Evolutionary conservation across 1,140 invertebrate genomes (phyloP).

Genomic region (Ceratina calcarata): DNA sequence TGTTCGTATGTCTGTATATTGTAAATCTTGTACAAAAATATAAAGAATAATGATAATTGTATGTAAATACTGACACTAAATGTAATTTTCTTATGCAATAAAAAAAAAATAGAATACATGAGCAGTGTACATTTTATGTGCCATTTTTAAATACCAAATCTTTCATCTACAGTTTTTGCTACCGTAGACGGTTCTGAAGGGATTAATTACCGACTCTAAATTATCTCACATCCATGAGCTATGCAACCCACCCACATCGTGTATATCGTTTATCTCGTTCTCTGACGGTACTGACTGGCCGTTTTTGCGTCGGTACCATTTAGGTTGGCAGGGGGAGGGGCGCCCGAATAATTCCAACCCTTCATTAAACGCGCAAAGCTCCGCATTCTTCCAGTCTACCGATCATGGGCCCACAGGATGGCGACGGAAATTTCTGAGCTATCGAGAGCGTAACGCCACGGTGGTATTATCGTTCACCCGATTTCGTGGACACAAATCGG

Average conservation of each 20-base stretch:
- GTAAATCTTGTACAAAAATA: no score
- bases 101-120: no score
- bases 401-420: constrained; percentile 6
- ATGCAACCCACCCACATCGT: not conserved
- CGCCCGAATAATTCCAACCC: constrained; percentile 49
- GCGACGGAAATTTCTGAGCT: constrained; percentile 52
- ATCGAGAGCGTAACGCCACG: constrained; percentile 49
- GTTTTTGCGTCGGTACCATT: constrained; percentile 18
- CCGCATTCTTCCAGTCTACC: constrained; percentile 38
- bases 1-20: no score
- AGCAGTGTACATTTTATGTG: no score
- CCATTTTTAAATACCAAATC: no score
- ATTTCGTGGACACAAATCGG: constrained; percentile 30
- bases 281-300: not conserved
- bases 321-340: not conserved
- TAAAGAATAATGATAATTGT: no score
- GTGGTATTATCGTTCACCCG: constrained; percentile 42
- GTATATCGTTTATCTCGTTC: not conserved
- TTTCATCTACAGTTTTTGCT: no score
- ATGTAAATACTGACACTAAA: no score
- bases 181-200: no score
- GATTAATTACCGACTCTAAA: not conserved
- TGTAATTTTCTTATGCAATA: no score
- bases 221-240: not conserved
- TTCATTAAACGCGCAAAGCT: constrained; percentile 47